Base-by-base conservation (phyloP, 2,888 invertebrate species). In the Nematopogon swammerdamellus region DNA sequence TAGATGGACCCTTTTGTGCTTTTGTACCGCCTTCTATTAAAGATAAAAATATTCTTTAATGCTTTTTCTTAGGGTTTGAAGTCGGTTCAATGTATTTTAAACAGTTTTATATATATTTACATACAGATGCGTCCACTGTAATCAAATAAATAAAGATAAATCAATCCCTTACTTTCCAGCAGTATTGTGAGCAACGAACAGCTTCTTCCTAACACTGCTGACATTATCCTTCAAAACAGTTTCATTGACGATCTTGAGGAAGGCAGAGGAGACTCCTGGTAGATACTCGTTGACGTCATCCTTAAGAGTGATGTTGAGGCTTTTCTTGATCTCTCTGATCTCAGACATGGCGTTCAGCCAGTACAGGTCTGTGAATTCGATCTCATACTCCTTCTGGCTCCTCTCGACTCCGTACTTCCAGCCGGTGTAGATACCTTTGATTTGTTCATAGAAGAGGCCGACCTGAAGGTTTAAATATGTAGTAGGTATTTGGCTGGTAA, bases 171-270 rank as follows among this genome's bases (percentile, higher is more conserved):
- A 87, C 85, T 81, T 80, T 60, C 85, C 88, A 67, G 91, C 93
- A 2, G 91, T 88, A 60, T 89, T 91, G 63, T 95, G 95, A 0
- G 91, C 87, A 17, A 91, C 81, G 54, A 85, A 88, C 25, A 95
- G 80, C 68, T 81, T 80, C 55, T 74, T 62, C 64, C 65, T 51
- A 59, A 50, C 63, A 57, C 48, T 63, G 45, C 55, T 63, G 1
- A 56, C 55, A 11, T 56, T 60, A 19, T 72, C 73, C 49, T 70
- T 65, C 2, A 68, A 76, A 60, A 61, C 64, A 19, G 69, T 72
- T 54, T 72, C 72, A 46, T 77, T 81, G 17, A 83, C 72, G 19
- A 87, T 64, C 63, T 85, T 87, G 52, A 88, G 68, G 54, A 88
- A 82, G 44, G 84, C 88, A 58, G 86, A 88, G 55, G 84, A 85